Percentiles rank a stretch among this genome's conserved stretches.
Evolutionary conservation across 2,797 vertebrate species (phyloP).

Genomic region (Miichthys miiuy): DNA sequence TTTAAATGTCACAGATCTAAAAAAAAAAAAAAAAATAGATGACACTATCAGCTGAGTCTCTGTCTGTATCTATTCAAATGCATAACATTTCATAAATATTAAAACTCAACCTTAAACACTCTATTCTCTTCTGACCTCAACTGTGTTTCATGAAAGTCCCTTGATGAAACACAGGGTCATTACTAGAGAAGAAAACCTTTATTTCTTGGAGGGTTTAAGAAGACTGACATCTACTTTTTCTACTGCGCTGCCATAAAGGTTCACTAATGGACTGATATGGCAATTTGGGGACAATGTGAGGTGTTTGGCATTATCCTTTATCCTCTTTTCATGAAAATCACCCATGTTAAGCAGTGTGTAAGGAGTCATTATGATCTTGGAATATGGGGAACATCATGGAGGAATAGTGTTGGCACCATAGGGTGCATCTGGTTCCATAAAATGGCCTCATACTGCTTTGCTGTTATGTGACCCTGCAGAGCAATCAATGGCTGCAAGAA

Average conservation of each 20-base stretch:
- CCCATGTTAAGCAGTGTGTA: conserved; percentile 14
- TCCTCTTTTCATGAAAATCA: conserved; percentile 3
- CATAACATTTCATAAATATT: conserved; percentile 14
- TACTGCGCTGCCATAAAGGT: neutral
- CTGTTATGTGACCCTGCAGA: conserved; percentile 59
- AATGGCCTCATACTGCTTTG: conserved; percentile 37
- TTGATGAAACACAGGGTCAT: conserved; percentile 5
- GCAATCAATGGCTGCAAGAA: conserved; percentile 57
- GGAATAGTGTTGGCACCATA: conserved; percentile 35
- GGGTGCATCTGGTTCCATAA: conserved; percentile 52
- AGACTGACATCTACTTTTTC: neutral
- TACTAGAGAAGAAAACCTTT: neutral
- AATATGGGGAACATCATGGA: conserved; percentile 42
- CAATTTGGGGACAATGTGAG: neutral
- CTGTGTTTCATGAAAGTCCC: neutral
- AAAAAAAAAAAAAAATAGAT: neutral
- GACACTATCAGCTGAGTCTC: neutral
- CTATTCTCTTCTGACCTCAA: conserved; percentile 12
- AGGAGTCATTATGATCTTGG: conserved; percentile 41
- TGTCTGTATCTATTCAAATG: conserved; percentile 14
- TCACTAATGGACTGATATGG: conserved; percentile 14
- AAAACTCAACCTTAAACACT: conserved; percentile 7
- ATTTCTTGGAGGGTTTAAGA: neutral
- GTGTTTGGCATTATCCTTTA: neutral
- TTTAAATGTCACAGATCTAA: conserved; percentile 51